A percentile compares a stretch with the other conserved stretches of the same genome.
phyloP scores from a whole-genome alignment of 2,888 invertebrate species.

The Rosalia funebris region DNA sequence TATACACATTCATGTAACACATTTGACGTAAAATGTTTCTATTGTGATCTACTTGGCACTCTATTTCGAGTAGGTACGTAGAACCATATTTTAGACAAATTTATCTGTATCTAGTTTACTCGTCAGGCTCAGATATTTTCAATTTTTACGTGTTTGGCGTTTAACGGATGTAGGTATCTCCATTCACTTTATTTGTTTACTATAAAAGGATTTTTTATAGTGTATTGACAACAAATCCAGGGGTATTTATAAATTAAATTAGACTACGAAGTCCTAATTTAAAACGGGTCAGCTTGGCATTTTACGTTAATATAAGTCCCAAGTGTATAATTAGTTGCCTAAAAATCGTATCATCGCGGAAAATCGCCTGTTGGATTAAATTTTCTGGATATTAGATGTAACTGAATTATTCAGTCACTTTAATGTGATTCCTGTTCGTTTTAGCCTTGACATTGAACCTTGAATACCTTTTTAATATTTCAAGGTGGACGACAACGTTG shows the following conservation, averaged over 20 bases:
- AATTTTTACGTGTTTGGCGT: no score
- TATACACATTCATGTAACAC: conserved; percentile 23
- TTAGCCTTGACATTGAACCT: conserved; percentile 28
- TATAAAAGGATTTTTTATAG: neutral
- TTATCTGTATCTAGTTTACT: no score
- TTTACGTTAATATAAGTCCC: conserved; percentile 2
- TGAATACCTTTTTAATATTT: conserved; percentile 40
- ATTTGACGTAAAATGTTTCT: conserved; percentile 29
- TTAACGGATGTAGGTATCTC: no score
- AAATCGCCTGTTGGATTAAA: neutral
- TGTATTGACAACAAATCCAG: neutral
- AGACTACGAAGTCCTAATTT: neutral
- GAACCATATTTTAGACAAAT: no score
- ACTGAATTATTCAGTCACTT: conserved; percentile 23
- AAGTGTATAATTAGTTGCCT: conserved; percentile 17
- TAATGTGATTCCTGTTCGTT: conserved; percentile 23
- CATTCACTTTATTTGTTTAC: conserved; percentile 10
- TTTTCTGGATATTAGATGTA: neutral
- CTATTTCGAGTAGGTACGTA: conserved; percentile 1
- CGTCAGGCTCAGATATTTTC: no score
- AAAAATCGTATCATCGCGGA: neutral
- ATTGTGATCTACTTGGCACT: conserved; percentile 17
- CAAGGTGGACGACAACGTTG: conserved; percentile 51
- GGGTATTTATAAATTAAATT: neutral
- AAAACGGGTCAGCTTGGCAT: neutral